These are phyloP conservation scores for Dendrolimus houi DNA, from an alignment of 2,888 invertebrate species.

Conservation along the genomic window DNA sequence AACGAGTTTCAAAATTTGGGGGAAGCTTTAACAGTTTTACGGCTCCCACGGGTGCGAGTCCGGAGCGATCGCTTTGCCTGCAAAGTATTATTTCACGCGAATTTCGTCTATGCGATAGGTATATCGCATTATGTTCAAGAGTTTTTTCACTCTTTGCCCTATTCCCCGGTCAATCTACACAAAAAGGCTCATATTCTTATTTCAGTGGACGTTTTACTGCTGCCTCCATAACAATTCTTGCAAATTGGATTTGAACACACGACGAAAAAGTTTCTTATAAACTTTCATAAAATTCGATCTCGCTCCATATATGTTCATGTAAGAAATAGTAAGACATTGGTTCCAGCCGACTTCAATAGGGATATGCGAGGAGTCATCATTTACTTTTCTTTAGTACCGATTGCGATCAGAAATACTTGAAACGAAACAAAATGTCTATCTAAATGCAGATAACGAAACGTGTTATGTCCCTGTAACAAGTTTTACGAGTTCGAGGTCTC, in stretches of 20 bases:
- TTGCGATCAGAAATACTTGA: conserved; percentile 23
- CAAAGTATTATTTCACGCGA: conserved; percentile 64
- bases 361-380: conserved; percentile 10
- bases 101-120: conserved; percentile 40
- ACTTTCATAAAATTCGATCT: conserved; percentile 17
- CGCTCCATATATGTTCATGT: background rate
- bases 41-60: conserved; percentile 47
- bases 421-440: conserved; percentile 32
- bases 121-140: conserved; percentile 40
- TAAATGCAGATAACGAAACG: conserved; percentile 29
- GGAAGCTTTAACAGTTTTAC: conserved; percentile 61
- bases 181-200: conserved; percentile 48
- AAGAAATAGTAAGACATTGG: conserved; percentile 1
- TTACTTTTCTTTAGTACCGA: conserved; percentile 17
- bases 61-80: conserved; percentile 52
- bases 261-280: conserved; percentile 30
- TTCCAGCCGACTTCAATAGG: background rate
- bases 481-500: conserved; percentile 6
- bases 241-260: conserved; percentile 52
- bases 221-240: conserved; percentile 44
- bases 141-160: conserved; percentile 34
- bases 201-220: conserved; percentile 40
- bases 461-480: conserved; percentile 21
- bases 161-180: conserved; percentile 34
- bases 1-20: conserved; percentile 62